Evolutionary conservation across 2,113 vertebrate genomes (phyloP).

Genomic region (Mastomys coucha): DNA sequence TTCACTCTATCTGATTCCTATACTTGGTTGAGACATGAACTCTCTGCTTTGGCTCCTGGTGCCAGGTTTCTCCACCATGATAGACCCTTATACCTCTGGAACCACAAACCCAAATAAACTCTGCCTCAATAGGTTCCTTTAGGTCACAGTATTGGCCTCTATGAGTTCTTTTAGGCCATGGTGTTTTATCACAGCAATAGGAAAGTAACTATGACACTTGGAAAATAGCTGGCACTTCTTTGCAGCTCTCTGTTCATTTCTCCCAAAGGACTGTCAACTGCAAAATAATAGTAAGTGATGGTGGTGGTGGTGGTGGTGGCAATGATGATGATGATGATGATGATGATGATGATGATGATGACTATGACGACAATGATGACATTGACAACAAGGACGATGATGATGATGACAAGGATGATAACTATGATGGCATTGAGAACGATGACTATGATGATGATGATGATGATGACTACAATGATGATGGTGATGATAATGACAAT

Average conservation of each 20-base stretch:
- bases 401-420: not conserved
- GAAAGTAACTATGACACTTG: not conserved
- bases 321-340: not conserved
- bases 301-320: no score
- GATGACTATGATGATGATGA: not conserved
- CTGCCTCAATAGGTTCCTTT: not conserved
- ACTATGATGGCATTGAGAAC: not conserved
- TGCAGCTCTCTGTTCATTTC: conserved; percentile 68
- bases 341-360: not conserved
- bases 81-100: not conserved
- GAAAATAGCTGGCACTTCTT: conserved; percentile 7
- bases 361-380: not conserved
- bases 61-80: not conserved
- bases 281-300: not conserved
- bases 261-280: conserved; percentile 78
- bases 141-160: not conserved
- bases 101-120: not conserved
- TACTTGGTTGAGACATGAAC: not conserved
- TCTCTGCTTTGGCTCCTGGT: not conserved
- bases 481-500: not conserved
- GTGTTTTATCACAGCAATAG: not conserved
- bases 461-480: no score
- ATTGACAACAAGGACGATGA: no score
- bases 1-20: not conserved
- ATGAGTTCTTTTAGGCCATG: not conserved